Base-by-base conservation (phyloP, 2,113 vertebrate genomes). In the Lophotis ruficrista region DNA sequence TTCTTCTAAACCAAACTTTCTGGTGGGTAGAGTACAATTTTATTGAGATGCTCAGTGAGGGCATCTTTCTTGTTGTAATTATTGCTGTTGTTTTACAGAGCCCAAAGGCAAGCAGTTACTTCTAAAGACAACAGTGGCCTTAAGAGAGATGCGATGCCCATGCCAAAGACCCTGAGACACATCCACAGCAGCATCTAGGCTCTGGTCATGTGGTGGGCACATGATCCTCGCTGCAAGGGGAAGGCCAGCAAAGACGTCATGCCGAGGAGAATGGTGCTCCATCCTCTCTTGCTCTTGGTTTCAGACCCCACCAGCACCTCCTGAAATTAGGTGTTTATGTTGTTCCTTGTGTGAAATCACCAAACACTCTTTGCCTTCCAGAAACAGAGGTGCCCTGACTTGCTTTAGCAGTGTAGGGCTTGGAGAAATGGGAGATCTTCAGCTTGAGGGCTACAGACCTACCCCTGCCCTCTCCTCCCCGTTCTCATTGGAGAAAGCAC, bases 81-180 rank as follows among this genome's bases (percentile, higher is more conserved):
- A 25, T n/a, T 35, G 48, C 25, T n/a, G 27, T 9, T 60, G 35
- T 58, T 91, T 82, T 58, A 48, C 37, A 38, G 69, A 88, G 9
- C 19, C 12, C 1, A 2, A 48, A 78, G 17, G 9, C 9, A 73
- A 78, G 5, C 21, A 54, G 16, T 31, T 45, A 58, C 22, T 69
- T 73, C 45, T 64, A 56, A 73, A 54, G 13, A 22, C 13, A 45
- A 18, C 10, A 60, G 18, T 8, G 14, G 4, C 56, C 23, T 75
- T 47, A 22, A 69, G n/a, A 83, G 19, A 79, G 56, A 27, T 0
- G 1, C 0, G 0, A 3, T 68, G 14, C 14, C 22, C 30, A 9
- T 30, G 10, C 17, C 45, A 79, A 73, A 83, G 50, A 64, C 5
- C 17, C 23, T 47, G 62, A 35, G 35, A 11, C 21, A 21, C 35